phyloP scores from a whole-genome alignment of 2,888 invertebrate species.

The Scelioninae gen. 1 region DNA sequence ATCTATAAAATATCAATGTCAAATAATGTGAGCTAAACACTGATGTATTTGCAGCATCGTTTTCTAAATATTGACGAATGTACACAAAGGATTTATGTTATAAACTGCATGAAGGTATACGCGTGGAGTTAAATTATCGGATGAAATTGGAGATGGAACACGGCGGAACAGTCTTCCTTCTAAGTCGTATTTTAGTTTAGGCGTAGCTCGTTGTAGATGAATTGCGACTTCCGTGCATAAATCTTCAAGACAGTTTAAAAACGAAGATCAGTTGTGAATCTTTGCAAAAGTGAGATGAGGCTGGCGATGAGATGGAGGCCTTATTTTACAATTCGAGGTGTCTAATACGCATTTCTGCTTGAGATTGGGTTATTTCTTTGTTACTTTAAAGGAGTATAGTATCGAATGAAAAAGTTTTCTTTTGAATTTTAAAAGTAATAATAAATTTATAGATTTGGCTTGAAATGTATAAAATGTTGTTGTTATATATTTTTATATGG shows the following conservation, averaged over 20 bases:
- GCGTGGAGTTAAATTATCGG: neutral
- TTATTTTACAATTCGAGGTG: neutral
- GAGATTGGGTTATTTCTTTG: too few relatives aligned
- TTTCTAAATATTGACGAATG: too few relatives aligned
- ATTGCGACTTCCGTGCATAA: constrained; percentile 45
- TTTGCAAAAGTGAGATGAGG: neutral
- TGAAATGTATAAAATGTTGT: too few relatives aligned
- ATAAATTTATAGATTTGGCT: too few relatives aligned
- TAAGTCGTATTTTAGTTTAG: constrained; percentile 50
- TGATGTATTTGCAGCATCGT: too few relatives aligned
- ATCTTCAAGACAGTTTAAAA: constrained; percentile 42
- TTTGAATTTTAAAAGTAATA: too few relatives aligned
- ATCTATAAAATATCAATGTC: too few relatives aligned
- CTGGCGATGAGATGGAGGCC: neutral
- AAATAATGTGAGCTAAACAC: too few relatives aligned
- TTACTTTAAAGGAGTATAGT: too few relatives aligned
- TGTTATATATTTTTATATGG: too few relatives aligned
- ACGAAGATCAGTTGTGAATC: constrained; percentile 6
- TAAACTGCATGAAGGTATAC: neutral
- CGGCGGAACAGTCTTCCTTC: constrained; percentile 6
- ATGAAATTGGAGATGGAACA: constrained; percentile 25
- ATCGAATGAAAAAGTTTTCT: too few relatives aligned
- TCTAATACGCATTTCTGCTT: constrained; percentile 2
- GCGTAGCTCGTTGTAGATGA: constrained; percentile 17
- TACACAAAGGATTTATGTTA: too few relatives aligned